A percentile compares a stretch with the other conserved stretches of the same genome.
phyloP scores from a whole-genome alignment of 92 coral and sea anemone species.

The Palythoa heliodiscus region DNA sequence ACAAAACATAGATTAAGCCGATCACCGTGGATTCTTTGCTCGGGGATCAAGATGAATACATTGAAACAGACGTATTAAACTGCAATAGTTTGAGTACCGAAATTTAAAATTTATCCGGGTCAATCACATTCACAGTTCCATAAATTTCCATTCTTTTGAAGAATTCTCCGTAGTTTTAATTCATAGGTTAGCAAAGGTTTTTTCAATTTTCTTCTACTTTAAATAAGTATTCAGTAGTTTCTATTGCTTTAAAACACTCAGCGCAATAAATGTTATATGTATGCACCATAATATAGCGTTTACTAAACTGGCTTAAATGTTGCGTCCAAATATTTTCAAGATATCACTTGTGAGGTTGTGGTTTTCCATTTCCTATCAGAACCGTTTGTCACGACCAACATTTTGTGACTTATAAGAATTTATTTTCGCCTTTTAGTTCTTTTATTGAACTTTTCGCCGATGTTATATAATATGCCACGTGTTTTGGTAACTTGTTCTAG shows the following conservation, averaged over 20 bases:
- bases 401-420: not conserved
- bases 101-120: not conserved
- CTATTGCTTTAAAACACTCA: not conserved
- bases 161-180: not conserved
- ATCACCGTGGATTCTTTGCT: not conserved
- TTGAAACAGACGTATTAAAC: not conserved
- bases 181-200: not conserved
- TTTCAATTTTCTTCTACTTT: not conserved
- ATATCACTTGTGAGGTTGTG: not conserved
- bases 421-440: not conserved
- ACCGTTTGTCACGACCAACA: not conserved
- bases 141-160: not conserved
- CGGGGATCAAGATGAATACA: not conserved
- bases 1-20: constrained; percentile 6
- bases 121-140: not conserved
- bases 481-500: constrained; percentile 4
- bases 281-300: not conserved
- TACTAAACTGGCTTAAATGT: not conserved
- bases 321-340: too few relatives aligned
- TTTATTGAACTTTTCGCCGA: not conserved
- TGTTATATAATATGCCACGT: constrained; percentile 22
- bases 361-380: not conserved
- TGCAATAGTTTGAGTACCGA: not conserved
- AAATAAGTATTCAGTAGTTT: not conserved
- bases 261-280: not conserved